Evolutionary conservation across 2,797 vertebrate genomes (phyloP).

Genomic region (Scarus forsteni): DNA sequence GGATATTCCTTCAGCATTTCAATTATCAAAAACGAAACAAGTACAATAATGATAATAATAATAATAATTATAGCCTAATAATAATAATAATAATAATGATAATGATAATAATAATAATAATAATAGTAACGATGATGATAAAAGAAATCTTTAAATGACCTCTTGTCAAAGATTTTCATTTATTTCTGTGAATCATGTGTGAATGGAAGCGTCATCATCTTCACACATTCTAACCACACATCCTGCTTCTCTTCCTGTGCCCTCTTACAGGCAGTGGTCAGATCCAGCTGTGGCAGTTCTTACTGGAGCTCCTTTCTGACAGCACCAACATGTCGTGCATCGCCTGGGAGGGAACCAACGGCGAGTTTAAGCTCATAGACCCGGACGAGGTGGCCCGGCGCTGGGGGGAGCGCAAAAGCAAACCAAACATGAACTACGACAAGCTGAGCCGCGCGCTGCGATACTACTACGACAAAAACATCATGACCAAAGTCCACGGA

Average conservation of each 20-base stretch:
- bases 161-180: too few species aligned
- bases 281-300: constrained; percentile 98
- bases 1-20: too few species aligned
- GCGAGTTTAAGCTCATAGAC: constrained; percentile 97
- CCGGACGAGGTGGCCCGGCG: constrained; percentile 96
- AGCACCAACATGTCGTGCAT: constrained; percentile 94
- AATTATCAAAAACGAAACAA: too few species aligned
- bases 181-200: too few species aligned
- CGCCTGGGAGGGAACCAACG: constrained; percentile 97
- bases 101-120: too few species aligned
- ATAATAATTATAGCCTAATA: too few species aligned
- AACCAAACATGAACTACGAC: constrained; percentile 99
- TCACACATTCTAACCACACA: too few species aligned
- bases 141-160: too few species aligned
- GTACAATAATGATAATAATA: too few species aligned
- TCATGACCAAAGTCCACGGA: constrained; percentile 99
- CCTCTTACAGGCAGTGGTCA: constrained; percentile 91
- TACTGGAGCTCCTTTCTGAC: constrained; percentile 96
- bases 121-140: too few species aligned
- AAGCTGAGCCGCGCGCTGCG: constrained; percentile 97
- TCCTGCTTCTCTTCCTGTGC: neutral
- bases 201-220: too few species aligned
- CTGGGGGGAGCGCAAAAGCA: constrained; percentile 98
- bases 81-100: too few species aligned
- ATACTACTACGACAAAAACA: constrained; percentile 99